These are phyloP conservation scores for Drosophila sp. DNA, from an alignment of 1,140 invertebrate genomes.

Conservation along the genomic window DNA sequence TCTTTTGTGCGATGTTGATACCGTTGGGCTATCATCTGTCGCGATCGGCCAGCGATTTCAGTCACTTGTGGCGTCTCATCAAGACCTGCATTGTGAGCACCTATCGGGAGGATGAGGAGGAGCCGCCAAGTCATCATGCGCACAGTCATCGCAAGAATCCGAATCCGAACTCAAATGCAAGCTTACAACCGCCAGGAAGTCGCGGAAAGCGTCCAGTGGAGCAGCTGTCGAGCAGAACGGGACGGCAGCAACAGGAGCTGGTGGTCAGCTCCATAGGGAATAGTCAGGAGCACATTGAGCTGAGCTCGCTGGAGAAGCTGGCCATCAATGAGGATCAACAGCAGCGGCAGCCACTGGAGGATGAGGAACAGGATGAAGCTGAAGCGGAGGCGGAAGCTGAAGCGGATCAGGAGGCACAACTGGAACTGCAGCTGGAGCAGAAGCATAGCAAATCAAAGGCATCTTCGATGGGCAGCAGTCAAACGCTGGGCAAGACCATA, in stretches of 20 bases:
- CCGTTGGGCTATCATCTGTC: conserved; percentile 97
- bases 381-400: conserved; percentile 18
- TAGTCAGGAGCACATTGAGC: conserved; percentile 72
- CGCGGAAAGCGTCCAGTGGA: conserved; percentile 40
- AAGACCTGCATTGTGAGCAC: conserved; percentile 86
- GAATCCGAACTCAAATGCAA: not conserved
- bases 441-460: conserved; percentile 76
- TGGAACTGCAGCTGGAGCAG: conserved; percentile 40
- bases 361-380: conserved; percentile 15
- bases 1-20: conserved; percentile 96
- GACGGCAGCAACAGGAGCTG: conserved; percentile 11
- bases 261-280: conserved; percentile 28
- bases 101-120: conserved; percentile 84
- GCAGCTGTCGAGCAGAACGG: conserved; percentile 51
- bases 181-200: not conserved
- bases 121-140: conserved; percentile 55
- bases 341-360: conserved; percentile 4
- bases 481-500: conserved; percentile 71
- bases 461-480: conserved; percentile 76
- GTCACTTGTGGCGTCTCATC: conserved; percentile 94
- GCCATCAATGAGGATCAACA: conserved; percentile 35
- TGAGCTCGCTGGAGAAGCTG: conserved; percentile 67
- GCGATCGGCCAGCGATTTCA: conserved; percentile 95
- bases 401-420: conserved; percentile 21
- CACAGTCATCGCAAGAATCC: not conserved